Conservation (phyloP, 1,140 invertebrate species). For the Lysiphlebus fabarum region DNA sequence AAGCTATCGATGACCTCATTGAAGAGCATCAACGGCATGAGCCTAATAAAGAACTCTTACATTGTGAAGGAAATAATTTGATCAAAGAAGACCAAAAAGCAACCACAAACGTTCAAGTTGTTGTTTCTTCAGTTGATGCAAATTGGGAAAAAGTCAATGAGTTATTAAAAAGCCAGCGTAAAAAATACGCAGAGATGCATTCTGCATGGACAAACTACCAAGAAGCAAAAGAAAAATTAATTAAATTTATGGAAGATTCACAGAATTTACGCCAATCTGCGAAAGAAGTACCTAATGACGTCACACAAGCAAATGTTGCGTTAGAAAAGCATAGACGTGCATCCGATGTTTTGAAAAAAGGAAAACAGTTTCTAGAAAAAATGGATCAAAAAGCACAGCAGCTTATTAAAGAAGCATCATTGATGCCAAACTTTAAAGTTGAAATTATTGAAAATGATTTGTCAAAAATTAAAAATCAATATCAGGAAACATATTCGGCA, state of each 20-base stretch:
- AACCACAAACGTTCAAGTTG: constrained; percentile 74
- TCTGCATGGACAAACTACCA: constrained; percentile 73
- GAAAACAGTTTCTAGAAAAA: constrained; percentile 70
- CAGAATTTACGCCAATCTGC: constrained; percentile 60
- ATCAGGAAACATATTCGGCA: constrained; percentile 70
- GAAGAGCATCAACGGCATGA: constrained; percentile 56
- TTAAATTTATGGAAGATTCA: constrained; percentile 66
- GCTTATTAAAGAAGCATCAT: constrained; percentile 69
- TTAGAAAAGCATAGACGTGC: constrained; percentile 74
- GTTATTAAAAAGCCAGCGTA: constrained; percentile 69
- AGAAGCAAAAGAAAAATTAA: constrained; percentile 67
- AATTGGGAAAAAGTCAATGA: constrained; percentile 78
- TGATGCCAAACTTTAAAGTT: constrained; percentile 70
- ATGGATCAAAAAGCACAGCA: constrained; percentile 71
- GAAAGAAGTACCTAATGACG: constrained; percentile 64
- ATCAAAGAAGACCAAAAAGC: constrained; percentile 79
- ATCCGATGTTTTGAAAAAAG: constrained; percentile 69
- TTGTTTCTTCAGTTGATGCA: constrained; percentile 69
- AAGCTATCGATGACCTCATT: constrained; percentile 55
- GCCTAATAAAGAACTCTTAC: constrained; percentile 60
- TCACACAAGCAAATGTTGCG: constrained; percentile 58
- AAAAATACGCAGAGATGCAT: constrained; percentile 70
- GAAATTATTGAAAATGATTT: constrained; percentile 65
- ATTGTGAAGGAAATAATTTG: constrained; percentile 69
- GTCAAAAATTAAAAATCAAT: constrained; percentile 63